Percentiles rank a stretch among this genome's conserved stretches.
Conservation (phyloP, 2,113 vertebrate genomes). For the Paradisaea rubra region DNA sequence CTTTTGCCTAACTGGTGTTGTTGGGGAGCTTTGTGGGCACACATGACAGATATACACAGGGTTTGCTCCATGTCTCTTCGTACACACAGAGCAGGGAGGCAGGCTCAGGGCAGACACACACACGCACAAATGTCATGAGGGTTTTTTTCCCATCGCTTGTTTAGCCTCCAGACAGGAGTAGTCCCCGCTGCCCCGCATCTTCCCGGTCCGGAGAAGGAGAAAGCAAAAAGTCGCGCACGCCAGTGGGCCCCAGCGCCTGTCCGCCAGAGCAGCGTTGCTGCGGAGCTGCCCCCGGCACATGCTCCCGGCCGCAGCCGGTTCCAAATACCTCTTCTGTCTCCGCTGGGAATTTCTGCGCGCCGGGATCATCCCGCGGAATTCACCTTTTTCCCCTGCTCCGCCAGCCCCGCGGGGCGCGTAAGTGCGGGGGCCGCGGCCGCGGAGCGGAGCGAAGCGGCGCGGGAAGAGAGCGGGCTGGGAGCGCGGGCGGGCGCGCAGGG, state of each 20-base stretch:
- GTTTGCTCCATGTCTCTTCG: neutral
- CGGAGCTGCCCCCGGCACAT: neutral
- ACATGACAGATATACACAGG: neutral
- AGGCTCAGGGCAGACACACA: slow-evolving; percentile 2
- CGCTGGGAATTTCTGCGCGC: neutral
- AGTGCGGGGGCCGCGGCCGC: slow-evolving; percentile 41
- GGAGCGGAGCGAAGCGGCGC: slow-evolving; percentile 38
- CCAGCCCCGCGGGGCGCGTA: slow-evolving; percentile 2
- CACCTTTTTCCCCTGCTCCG: neutral
- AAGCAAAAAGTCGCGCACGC: neutral
- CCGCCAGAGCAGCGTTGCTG: neutral
- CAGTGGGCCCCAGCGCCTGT: neutral
- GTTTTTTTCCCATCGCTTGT: neutral
- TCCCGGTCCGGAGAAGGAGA: neutral
- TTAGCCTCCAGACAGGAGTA: neutral
- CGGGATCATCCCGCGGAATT: slow-evolving; percentile 7
- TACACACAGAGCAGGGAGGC: neutral
- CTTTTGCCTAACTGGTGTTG: neutral
- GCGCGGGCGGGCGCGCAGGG: slow-evolving; percentile 76
- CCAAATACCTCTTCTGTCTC: slow-evolving; percentile 12
- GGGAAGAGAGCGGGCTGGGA: neutral
- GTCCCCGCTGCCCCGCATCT: neutral
- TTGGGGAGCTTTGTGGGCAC: neutral
- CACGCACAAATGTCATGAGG: slow-evolving; percentile 14
- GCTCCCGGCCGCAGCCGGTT: neutral